Conservation (phyloP, 2,888 invertebrate genomes). For the Apotomis betuletana region DNA sequence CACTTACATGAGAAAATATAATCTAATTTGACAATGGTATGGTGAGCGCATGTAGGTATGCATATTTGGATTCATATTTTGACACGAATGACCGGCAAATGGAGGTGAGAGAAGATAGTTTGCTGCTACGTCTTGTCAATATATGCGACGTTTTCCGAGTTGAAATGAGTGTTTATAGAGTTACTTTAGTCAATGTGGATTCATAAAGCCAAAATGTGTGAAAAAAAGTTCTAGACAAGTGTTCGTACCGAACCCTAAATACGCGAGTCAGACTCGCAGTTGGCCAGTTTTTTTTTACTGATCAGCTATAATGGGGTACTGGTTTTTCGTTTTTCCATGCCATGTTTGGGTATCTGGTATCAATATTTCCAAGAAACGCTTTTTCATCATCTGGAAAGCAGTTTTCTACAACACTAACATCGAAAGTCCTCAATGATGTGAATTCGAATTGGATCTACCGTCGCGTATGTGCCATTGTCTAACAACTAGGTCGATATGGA, state of each 20-base stretch:
- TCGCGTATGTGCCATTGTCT: constrained; percentile 26
- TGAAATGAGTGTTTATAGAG: constrained; percentile 11
- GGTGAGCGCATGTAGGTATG: no score
- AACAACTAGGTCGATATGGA: constrained; percentile 10
- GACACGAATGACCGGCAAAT: constrained; percentile 26
- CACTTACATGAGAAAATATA: no score
- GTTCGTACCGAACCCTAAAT: no score
- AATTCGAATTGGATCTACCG: neutral
- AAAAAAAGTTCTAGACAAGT: no score
- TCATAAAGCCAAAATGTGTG: no score
- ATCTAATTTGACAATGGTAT: no score
- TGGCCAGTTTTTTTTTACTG: no score
- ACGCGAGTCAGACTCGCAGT: no score
- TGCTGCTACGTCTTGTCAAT: neutral
- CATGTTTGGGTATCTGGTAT: no score
- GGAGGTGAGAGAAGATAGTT: neutral
- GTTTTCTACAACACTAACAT: constrained; percentile 1
- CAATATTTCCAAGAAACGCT: neutral
- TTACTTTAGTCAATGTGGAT: constrained; percentile 21
- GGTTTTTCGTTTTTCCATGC: no score
- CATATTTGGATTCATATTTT: no score
- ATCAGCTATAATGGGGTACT: no score
- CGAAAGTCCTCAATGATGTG: constrained; percentile 33
- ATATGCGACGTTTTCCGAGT: neutral
- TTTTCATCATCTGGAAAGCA: constrained; percentile 1